Evolutionary conservation across 2,888 invertebrate genomes (phyloP).

Genomic region (Caenorhabditis macrosperma): DNA sequence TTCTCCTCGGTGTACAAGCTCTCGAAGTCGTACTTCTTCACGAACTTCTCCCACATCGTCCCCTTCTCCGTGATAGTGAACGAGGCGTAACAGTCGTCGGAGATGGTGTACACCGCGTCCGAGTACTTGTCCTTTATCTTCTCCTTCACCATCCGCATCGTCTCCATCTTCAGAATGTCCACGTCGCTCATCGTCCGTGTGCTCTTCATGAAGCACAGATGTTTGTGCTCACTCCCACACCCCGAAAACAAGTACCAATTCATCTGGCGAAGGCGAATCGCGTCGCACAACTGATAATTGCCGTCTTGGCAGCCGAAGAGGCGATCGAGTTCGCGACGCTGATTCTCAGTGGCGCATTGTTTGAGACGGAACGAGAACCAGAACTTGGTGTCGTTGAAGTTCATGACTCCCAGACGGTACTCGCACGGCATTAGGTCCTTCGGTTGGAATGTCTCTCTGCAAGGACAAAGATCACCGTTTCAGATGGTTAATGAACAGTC

Average conservation of each 20-base stretch:
- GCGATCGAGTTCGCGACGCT: background rate
- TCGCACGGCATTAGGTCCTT: background rate
- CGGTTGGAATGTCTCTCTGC: background rate
- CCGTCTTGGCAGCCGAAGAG: background rate
- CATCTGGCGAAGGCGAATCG: background rate
- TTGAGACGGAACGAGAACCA: background rate
- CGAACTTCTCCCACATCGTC: background rate
- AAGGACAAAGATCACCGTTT: too few relatives aligned
- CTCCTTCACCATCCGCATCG: background rate
- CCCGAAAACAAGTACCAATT: too few relatives aligned
- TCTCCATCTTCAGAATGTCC: background rate
- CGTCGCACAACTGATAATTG: background rate
- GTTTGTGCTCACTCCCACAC: too few relatives aligned
- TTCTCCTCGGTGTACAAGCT: background rate
- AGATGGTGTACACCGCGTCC: background rate
- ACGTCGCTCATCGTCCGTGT: background rate
- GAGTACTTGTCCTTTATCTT: background rate
- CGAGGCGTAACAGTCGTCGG: background rate
- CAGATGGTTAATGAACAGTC: too few relatives aligned
- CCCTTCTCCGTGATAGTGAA: background rate
- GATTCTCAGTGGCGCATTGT: background rate
- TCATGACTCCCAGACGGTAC: background rate
- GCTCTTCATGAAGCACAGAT: background rate
- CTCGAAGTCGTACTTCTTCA: background rate
- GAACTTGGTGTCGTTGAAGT: background rate